Base-by-base conservation (phyloP, 2,113 vertebrate species). In the Paramisgurnus dabryanus region DNA sequence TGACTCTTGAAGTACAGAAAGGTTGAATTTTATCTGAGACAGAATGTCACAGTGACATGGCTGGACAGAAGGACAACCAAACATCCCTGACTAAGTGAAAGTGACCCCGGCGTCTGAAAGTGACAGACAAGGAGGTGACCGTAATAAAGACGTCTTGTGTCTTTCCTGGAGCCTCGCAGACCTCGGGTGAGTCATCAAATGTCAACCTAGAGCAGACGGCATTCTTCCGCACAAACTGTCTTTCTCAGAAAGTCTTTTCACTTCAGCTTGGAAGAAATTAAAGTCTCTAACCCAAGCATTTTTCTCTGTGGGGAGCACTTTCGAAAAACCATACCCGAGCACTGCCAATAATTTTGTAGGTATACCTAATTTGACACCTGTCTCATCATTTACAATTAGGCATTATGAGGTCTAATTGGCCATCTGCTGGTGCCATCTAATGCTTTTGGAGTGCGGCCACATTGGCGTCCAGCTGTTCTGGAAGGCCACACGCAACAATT, bases 331-430 rank as follows among this genome's bases (percentile, higher is more conserved):
- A 45, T 65, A 18, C 18, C 17, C 1, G 75, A 57, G 81, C 82
- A 85, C 67, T 82, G 67, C 75, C 69, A 78, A 85, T 82, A 83
- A 87, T 91, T 53, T 90, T 92, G 87, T 89, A 90, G 88, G 86
- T 89, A 82, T 85, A 82, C 78, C 80, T 90, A 88, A 91, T 90
- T 89, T 91, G 92, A 91, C 89, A 92, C 90, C 88, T 90, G 90
- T 89, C 90, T 92, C 90, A 92, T 92, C 88, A 91, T 91, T 92
- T 92, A 90, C 91, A 91, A 90, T 93, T 90, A 91, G 86, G 87
- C 80, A 89, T 91, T 89, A 90, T 92, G 87, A 88, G 90, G 85
- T 86, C 76, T 91, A 92, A 91, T 90, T 91, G 89, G 90, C 92
- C 92, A 92, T 92, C 91, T 94, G 92, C 87, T 87, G 85, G 81